These are phyloP conservation scores for Chondrosia reniformis DNA, from an alignment of 37 sponge, comb jelly and placozoan genomes.

Conservation along the genomic window DNA sequence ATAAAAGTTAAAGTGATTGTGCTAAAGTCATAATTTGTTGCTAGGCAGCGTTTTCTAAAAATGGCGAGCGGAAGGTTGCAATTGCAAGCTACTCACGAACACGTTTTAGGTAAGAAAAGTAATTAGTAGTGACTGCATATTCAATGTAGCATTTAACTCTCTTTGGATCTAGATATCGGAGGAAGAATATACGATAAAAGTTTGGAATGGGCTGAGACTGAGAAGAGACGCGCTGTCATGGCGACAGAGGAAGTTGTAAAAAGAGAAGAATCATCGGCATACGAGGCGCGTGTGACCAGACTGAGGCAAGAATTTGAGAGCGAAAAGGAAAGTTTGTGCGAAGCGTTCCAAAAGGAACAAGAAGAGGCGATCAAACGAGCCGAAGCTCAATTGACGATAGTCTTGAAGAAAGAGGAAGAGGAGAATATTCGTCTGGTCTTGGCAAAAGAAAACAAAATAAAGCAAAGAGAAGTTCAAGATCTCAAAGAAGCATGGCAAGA, in stretches of 20 bases:
- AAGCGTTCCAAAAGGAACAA: conserved; percentile 16
- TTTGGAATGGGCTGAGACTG: conserved; percentile 28
- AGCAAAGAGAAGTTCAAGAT: neutral
- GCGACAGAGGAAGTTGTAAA: conserved; percentile 56
- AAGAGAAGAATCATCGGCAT: conserved; percentile 41
- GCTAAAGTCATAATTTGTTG: too few relatives aligned
- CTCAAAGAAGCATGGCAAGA: neutral
- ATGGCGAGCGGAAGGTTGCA: too few relatives aligned
- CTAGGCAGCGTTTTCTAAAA: too few relatives aligned
- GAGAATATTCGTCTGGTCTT: neutral
- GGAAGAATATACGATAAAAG: conserved; percentile 28
- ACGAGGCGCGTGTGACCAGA: conserved; percentile 12
- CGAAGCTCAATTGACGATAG: conserved; percentile 4
- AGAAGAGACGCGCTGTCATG: conserved; percentile 38
- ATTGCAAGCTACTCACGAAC: too few relatives aligned
- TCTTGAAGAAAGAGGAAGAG: neutral
- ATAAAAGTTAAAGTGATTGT: too few relatives aligned
- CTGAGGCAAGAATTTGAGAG: conserved; percentile 27
- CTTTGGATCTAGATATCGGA: conserved; percentile 35
- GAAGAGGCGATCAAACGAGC: conserved; percentile 37
- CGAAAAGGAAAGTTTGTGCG: conserved; percentile 38
- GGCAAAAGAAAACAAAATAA: neutral
- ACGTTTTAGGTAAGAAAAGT: too few relatives aligned
- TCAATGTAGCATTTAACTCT: too few relatives aligned
- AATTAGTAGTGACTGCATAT: too few relatives aligned